These are phyloP conservation scores for Ondatra zibethicus DNA, from an alignment of 2,113 vertebrate genomes.

Conservation along the genomic window DNA sequence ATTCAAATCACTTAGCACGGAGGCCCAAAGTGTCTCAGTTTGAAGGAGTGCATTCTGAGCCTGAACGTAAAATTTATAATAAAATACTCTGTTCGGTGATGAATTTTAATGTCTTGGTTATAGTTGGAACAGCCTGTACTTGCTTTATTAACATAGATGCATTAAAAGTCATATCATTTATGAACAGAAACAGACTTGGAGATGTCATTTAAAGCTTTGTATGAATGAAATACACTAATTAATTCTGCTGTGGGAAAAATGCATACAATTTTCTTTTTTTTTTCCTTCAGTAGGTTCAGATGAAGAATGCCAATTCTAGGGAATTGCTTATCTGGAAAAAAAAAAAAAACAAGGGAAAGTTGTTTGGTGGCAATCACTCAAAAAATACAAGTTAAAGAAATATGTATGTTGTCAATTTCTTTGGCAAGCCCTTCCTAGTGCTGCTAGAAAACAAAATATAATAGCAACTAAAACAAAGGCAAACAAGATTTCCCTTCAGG, in stretches of 20 bases:
- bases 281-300: not conserved
- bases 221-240: constrained; percentile 1
- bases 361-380: not conserved
- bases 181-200: constrained; percentile 36
- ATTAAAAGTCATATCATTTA: not conserved
- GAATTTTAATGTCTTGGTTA: not conserved
- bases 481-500: not conserved
- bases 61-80: constrained; percentile 16
- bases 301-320: not conserved
- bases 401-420: not conserved
- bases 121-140: not conserved
- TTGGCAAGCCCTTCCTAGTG: not conserved
- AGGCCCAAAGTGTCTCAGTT: not conserved
- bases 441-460: not conserved
- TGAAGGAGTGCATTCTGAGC: not conserved
- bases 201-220: not conserved
- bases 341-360: not conserved
- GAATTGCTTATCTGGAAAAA: constrained; percentile 36
- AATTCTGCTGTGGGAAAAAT: not conserved
- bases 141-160: constrained; percentile 14
- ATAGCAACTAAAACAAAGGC: not conserved
- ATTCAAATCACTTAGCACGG: not conserved
- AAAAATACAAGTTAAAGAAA: not conserved
- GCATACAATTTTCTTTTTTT: not conserved
- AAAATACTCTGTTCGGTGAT: not conserved